phyloP scores from a whole-genome alignment of 1,140 invertebrate species.

The Nomia melanderi region DNA sequence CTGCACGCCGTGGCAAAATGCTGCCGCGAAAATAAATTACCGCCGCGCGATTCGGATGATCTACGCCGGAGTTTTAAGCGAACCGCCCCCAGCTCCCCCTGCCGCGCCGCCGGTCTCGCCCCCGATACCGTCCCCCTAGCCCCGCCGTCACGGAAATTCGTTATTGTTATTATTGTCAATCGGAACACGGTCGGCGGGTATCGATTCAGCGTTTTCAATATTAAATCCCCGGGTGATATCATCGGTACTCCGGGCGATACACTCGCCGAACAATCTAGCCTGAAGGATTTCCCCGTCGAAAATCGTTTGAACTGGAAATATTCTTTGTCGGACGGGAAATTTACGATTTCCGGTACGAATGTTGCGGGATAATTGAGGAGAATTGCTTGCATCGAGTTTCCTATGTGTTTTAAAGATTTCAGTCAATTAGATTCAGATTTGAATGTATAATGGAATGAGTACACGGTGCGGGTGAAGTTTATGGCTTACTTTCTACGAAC shows the following conservation, averaged over 20 bases:
- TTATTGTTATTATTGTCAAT: constrained; percentile 51
- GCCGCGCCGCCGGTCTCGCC: too few relatives aligned
- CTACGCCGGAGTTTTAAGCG: constrained; percentile 16
- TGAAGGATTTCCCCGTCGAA: not conserved
- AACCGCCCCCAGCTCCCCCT: not conserved
- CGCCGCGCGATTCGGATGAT: constrained; percentile 23
- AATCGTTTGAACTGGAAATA: constrained; percentile 3
- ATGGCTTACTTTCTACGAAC: too few relatives aligned
- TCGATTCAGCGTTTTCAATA: constrained; percentile 58
- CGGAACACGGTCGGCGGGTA: constrained; percentile 13
- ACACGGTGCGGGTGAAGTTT: too few relatives aligned
- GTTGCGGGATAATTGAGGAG: not conserved
- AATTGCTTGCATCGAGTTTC: not conserved
- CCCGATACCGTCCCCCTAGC: too few relatives aligned
- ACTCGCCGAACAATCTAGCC: not conserved
- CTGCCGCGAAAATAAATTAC: constrained; percentile 38
- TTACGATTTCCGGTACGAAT: not conserved
- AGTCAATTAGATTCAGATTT: too few relatives aligned
- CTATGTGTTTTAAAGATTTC: too few relatives aligned
- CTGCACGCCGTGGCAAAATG: constrained; percentile 1
- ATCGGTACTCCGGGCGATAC: constrained; percentile 7
- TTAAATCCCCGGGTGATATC: constrained; percentile 55
- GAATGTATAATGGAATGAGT: too few relatives aligned
- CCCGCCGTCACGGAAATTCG: constrained; percentile 7
- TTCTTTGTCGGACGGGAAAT: not conserved